These are phyloP conservation scores for Seira sanloemensis DNA, from an alignment of 2,888 invertebrate genomes.

Conservation along the genomic window DNA sequence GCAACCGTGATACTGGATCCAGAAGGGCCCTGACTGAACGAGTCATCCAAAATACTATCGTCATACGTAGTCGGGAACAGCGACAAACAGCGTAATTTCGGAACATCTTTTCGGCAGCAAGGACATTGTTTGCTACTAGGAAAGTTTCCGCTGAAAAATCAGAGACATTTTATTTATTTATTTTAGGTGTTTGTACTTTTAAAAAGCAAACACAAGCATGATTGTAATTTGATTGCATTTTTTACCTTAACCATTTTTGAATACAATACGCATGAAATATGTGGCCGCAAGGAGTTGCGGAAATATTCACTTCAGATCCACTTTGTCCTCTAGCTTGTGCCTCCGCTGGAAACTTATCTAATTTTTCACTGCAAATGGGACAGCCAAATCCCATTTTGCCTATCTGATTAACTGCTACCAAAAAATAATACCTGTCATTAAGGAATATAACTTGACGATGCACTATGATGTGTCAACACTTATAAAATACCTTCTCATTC, in stretches of 20 bases:
- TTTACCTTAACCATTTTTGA: slow-evolving; percentile 67
- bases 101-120: slow-evolving; percentile 65
- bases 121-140: slow-evolving; percentile 60
- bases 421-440: no score
- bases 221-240: background rate
- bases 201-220: background rate
- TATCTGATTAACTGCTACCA: background rate
- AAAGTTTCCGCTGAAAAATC: slow-evolving; percentile 47
- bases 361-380: slow-evolving; percentile 67
- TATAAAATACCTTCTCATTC: no score
- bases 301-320: slow-evolving; percentile 51
- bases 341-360: slow-evolving; percentile 60
- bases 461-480: no score
- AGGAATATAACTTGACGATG: no score
- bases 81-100: slow-evolving; percentile 37
- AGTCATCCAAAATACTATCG: slow-evolving; percentile 57
- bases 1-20: background rate
- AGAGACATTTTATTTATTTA: slow-evolving; percentile 1
- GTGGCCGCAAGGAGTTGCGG: slow-evolving; percentile 67
- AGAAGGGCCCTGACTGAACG: slow-evolving; percentile 11
- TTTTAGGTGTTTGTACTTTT: no score
- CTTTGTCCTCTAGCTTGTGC: slow-evolving; percentile 13
- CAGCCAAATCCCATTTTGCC: slow-evolving; percentile 59
- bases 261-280: slow-evolving; percentile 68
- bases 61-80: slow-evolving; percentile 57